Evolutionary conservation across 2,797 vertebrate genomes (phyloP).

Genomic region (Merluccius polli): DNA sequence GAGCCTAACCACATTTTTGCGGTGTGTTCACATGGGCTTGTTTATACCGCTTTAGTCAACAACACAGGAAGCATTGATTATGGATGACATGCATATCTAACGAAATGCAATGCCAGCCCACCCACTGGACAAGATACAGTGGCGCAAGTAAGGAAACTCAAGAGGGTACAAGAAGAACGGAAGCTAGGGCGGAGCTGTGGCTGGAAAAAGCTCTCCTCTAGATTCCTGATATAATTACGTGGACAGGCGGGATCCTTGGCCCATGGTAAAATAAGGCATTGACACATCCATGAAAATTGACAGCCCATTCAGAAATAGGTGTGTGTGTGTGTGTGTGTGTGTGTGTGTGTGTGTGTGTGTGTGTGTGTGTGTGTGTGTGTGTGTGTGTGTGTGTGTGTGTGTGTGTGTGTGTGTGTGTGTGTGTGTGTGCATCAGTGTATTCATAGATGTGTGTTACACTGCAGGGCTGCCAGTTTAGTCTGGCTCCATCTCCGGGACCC

Average conservation of each 20-base stretch:
- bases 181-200: background rate
- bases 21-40: background rate
- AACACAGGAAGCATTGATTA: background rate
- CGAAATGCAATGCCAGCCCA: background rate
- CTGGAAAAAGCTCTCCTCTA: background rate
- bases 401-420: too few species aligned
- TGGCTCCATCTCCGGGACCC: conserved; percentile 10
- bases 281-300: background rate
- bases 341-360: too few species aligned
- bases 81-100: background rate
- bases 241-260: background rate
- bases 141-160: background rate
- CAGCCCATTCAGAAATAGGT: too few species aligned
- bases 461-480: conserved; percentile 3
- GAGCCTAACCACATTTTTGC: too few species aligned
- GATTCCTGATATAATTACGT: background rate
- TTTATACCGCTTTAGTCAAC: background rate
- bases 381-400: too few species aligned
- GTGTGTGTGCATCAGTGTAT: background rate
- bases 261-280: background rate
- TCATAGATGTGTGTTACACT: background rate
- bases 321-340: too few species aligned
- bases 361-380: too few species aligned
- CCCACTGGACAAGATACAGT: background rate
- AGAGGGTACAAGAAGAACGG: background rate